Conservation (phyloP, 2,888 invertebrate species). For the Andrena haemorrhoa region DNA sequence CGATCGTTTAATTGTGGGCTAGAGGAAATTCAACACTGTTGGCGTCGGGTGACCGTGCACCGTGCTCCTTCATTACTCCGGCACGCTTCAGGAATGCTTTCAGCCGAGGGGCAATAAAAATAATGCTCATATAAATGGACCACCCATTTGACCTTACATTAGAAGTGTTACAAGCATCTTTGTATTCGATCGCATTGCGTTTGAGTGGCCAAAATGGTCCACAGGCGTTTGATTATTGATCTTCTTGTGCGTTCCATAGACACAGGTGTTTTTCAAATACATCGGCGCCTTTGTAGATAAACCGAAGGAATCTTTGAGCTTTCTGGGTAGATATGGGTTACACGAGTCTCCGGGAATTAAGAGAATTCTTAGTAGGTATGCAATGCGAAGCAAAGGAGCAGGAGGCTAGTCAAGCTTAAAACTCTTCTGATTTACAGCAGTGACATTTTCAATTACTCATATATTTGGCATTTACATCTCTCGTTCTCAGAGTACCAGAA, state of each 20-base stretch:
- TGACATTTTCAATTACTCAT: no score
- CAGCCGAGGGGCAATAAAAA: not conserved
- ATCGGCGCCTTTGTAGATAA: not conserved
- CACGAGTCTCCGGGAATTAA: not conserved
- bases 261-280: constrained; percentile 9
- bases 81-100: not conserved
- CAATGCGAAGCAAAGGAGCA: no score
- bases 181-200: not conserved
- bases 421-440: no score
- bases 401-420: no score
- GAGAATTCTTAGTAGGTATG: no score
- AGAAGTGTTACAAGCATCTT: not conserved
- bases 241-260: not conserved
- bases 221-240: constrained; percentile 16
- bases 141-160: not conserved
- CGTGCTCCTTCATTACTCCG: not conserved
- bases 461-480: no score
- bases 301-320: not conserved
- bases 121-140: not conserved
- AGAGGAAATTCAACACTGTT: constrained; percentile 7
- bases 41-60: not conserved
- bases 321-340: not conserved
- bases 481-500: no score
- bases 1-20: constrained; percentile 37
- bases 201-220: not conserved